A percentile compares a stretch with the other conserved stretches of the same genome.
Conservation (phyloP, 92 coral and sea anemone genomes). For the Palythoa grandis region DNA sequence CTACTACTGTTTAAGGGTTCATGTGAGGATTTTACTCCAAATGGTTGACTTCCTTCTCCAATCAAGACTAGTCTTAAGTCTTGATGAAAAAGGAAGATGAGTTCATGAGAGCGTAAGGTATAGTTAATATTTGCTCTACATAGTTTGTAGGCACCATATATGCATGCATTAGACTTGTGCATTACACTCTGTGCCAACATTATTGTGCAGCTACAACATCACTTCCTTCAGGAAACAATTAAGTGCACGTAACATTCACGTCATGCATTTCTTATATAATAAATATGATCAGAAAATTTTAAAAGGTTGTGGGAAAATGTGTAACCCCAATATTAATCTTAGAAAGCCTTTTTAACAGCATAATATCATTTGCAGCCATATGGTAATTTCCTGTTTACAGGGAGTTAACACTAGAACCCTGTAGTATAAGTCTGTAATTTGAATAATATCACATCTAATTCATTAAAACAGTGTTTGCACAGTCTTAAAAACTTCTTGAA, state of each 20-base stretch:
- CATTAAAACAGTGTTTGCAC: no score
- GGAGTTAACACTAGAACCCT: no score
- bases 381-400: no score
- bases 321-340: no score
- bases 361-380: no score
- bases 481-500: no score
- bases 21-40: conserved; percentile 33
- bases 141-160: not conserved
- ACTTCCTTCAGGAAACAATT: not conserved
- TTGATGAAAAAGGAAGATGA: conserved; percentile 92
- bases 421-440: no score
- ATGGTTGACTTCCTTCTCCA: conserved; percentile 97
- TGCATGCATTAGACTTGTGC: not conserved
- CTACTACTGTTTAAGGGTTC: conserved; percentile 27
- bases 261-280: not conserved
- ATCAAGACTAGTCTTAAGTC: conserved; percentile 75
- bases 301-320: no score
- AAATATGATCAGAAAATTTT: no score
- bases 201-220: not conserved
- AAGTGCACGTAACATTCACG: not conserved
- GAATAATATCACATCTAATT: no score
- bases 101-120: conserved; percentile 16
- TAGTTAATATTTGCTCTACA: not conserved
- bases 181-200: not conserved
- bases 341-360: no score